A percentile compares a stretch with the other conserved stretches of the same genome.
These are phyloP conservation scores for Dasypolia templi DNA, from an alignment of 2,888 invertebrate species.

Conservation along the genomic window DNA sequence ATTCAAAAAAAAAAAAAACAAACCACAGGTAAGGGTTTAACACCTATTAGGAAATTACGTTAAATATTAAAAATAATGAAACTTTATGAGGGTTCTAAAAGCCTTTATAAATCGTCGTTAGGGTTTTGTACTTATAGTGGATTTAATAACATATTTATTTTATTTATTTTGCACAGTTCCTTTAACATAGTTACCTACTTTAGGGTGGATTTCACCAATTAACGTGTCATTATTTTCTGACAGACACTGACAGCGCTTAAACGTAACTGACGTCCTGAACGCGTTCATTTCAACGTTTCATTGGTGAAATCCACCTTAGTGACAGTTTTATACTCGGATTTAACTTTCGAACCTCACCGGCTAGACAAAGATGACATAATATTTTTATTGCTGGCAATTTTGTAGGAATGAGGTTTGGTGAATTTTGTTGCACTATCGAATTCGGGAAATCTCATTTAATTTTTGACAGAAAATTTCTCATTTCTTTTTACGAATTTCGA, in stretches of 20 bases:
- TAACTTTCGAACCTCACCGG: background rate
- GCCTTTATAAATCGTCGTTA: conserved; percentile 33
- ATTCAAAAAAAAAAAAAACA: too few relatives aligned
- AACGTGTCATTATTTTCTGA: too few relatives aligned
- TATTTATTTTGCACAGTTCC: too few relatives aligned
- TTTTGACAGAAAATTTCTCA: conserved; percentile 24
- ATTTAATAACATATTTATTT: conserved; percentile 14
- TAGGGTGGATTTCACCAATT: too few relatives aligned
- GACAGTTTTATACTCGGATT: conserved; percentile 16
- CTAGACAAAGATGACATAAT: too few relatives aligned
- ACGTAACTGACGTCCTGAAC: too few relatives aligned
- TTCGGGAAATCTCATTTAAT: conserved; percentile 12
- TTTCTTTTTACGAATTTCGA: conserved; percentile 23
- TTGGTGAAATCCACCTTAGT: too few relatives aligned
- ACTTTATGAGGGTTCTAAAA: conserved; percentile 46
- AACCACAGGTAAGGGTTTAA: conserved; percentile 27
- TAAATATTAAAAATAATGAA: conserved; percentile 60
- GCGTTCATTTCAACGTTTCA: too few relatives aligned
- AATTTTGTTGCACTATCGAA: background rate
- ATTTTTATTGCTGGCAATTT: conserved; percentile 10
- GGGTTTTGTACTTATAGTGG: conserved; percentile 19
- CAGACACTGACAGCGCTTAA: too few relatives aligned
- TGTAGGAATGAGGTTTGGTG: background rate
- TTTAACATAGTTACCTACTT: too few relatives aligned
- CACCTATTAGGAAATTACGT: conserved; percentile 43